A percentile compares a stretch with the other conserved stretches of the same genome.
phyloP scores from a whole-genome alignment of 1,140 invertebrate genomes.

The Campoletis sonorensis region DNA sequence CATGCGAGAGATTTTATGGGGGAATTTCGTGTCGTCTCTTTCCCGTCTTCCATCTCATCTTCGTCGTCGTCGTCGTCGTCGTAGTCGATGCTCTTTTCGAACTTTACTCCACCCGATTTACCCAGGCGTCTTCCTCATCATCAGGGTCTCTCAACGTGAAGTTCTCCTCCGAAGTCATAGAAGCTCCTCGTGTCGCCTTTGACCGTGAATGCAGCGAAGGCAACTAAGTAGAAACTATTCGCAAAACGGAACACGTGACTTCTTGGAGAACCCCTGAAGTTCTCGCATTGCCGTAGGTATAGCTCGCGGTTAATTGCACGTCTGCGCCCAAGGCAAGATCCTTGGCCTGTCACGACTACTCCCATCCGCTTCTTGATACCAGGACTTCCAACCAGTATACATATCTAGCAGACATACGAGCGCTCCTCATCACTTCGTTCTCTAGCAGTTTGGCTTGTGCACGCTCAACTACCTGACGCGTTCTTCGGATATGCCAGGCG shows the following conservation, averaged over 20 bases:
- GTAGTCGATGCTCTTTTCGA: slow-evolving; percentile 21
- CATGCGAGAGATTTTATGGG: slow-evolving; percentile 68
- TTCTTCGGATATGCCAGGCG: not conserved
- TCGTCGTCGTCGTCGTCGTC: slow-evolving; percentile 6
- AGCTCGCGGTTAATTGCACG: slow-evolving; percentile 74
- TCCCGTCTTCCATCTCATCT: slow-evolving; percentile 22
- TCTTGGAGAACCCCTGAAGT: slow-evolving; percentile 58
- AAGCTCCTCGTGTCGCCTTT: slow-evolving; percentile 26
- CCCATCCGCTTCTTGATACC: slow-evolving; percentile 11
- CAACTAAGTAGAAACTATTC: slow-evolving; percentile 15
- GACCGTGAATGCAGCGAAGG: slow-evolving; percentile 44
- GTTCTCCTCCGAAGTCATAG: slow-evolving; percentile 50
- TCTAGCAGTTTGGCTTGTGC: not conserved
- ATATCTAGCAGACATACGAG: slow-evolving; percentile 2
- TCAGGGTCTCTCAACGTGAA: slow-evolving; percentile 56
- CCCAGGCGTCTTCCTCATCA: slow-evolving; percentile 21
- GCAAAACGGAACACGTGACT: slow-evolving; percentile 44
- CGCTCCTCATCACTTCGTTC: not conserved
- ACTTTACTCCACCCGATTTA: slow-evolving; percentile 49
- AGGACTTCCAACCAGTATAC: not conserved
- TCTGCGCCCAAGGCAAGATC: slow-evolving; percentile 70
- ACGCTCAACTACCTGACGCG: not conserved
- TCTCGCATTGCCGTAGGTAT: slow-evolving; percentile 59
- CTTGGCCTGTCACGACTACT: slow-evolving; percentile 64
- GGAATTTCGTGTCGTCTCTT: slow-evolving; percentile 55